Percentiles rank a stretch among this genome's conserved stretches.
These are phyloP conservation scores for Rhagonycha fulva DNA, from an alignment of 2,888 invertebrate genomes.

Conservation along the genomic window DNA sequence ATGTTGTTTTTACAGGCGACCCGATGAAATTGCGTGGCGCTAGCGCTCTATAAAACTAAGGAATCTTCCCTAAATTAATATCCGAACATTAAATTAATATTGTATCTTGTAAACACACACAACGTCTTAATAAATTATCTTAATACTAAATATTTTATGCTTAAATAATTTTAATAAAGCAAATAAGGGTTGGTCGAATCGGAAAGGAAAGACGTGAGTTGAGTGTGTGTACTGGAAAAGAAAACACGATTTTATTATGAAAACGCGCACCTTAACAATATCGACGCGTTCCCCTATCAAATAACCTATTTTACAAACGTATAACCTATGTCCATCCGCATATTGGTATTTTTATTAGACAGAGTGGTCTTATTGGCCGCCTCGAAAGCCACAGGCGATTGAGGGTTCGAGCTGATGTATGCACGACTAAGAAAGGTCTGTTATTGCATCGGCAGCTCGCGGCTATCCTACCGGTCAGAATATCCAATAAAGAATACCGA, in stretches of 20 bases:
- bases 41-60: constrained; percentile 42
- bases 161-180: constrained; percentile 27
- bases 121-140: constrained; percentile 32
- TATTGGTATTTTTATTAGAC: constrained; percentile 47
- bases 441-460: constrained; percentile 47
- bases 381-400: constrained; percentile 41
- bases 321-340: constrained; percentile 50
- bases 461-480: constrained; percentile 49
- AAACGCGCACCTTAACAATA: constrained; percentile 7
- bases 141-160: constrained; percentile 27
- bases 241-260: constrained; percentile 1
- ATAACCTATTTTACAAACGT: constrained; percentile 42
- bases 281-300: constrained; percentile 20
- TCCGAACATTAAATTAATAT: constrained; percentile 46
- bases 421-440: constrained; percentile 46
- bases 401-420: constrained; percentile 45
- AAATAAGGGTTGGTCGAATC: constrained; percentile 12
- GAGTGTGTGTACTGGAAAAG: background rate
- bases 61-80: constrained; percentile 48
- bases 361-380: constrained; percentile 44
- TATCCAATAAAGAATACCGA: constrained; percentile 53
- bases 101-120: constrained; percentile 35
- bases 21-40: constrained; percentile 48
- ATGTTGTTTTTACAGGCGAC: constrained; percentile 53
- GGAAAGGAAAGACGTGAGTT: background rate